Conservation (phyloP, 2,113 vertebrate genomes). For the Aramus guarauna region DNA sequence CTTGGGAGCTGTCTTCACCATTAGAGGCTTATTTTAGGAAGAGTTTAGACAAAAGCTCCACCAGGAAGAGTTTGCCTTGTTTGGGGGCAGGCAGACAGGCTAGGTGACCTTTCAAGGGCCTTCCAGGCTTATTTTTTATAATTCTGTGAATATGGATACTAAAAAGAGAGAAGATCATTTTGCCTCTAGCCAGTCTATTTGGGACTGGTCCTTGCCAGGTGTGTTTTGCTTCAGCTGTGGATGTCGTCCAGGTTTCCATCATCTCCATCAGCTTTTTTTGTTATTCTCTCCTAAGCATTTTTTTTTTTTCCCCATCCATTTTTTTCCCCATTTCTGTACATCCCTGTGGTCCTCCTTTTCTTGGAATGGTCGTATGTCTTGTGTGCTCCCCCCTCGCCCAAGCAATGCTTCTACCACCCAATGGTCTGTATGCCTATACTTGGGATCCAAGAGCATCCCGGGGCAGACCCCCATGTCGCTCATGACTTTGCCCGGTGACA, state of each 20-base stretch:
- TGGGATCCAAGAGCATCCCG: not conserved
- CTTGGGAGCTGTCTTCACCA: conserved; percentile 27
- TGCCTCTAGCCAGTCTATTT: conserved; percentile 54
- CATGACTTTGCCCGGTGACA: not conserved
- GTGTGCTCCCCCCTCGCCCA: fast-evolving
- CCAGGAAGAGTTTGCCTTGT: conserved; percentile 36
- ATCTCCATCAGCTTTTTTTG: not conserved
- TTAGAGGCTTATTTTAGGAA: conserved; percentile 49
- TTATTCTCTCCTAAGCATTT: not conserved
- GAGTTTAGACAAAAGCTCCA: conserved; percentile 46
- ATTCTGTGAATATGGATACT: conserved; percentile 7
- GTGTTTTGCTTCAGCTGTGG: not conserved
- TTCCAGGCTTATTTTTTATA: conserved; percentile 61
- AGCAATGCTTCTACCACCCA: too few relatives aligned
- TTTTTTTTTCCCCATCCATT: not conserved
- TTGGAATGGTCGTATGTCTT: not conserved
- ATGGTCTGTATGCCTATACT: fast-evolving
- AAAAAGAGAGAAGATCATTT: conserved; percentile 13
- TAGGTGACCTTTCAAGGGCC: conserved; percentile 47
- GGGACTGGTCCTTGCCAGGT: conserved; percentile 15
- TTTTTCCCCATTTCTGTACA: not conserved
- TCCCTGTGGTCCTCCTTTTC: not conserved
- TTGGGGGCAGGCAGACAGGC: conserved; percentile 47
- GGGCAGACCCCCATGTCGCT: not conserved
- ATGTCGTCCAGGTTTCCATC: not conserved